Base-by-base conservation (phyloP, 1,140 invertebrate genomes). In the Pseudoatta argentina region DNA sequence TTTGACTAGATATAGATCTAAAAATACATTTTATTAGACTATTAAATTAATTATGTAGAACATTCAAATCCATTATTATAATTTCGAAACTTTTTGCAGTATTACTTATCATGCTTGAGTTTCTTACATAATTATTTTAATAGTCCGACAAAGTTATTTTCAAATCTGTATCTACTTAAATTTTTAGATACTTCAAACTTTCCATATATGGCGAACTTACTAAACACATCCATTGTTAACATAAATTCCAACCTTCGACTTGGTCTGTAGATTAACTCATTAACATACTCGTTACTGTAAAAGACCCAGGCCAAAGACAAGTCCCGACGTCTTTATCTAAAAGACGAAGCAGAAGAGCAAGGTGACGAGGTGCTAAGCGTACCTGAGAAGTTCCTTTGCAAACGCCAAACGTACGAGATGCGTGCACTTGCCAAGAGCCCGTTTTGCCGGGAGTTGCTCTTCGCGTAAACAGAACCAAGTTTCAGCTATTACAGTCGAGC, bases 401-500 rank as follows among this genome's bases (percentile, higher is more conserved):
- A 83, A 73, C 18, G 79, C 69, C 53, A 81, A 81, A 82, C 66
- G 67, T 82, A 61, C 55, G 39, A 86, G 63, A 34, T 27, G 55
- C 85, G 34, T 86, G 51, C 66, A 69, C 27, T 86, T 86, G 53
- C 16, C 77, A 44, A 86, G 51, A 69, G 85, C 59, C 72, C 79
- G 67, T 87, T 87, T 85, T 87, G 86, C 79, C 48, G 61, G 75
- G 67, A 87, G 59, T 86, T 86, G 39, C 51, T 34, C 34, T 24
- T 3, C 27, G 53, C 57, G 57, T 72, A 73, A 86, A 81, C 69
- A 73, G 78, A 21, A 64, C 34, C 78, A 83, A 86, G 77, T 82
- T 86, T 86, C 77, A 59, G 67, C 53, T 86, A 72, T 86, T 86
- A 86, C 64, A 69, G 87, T 61, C 66, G 77, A 82, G 77, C 64